Evolutionary conservation across 92 coral and sea anemone species (phyloP), one percentile per base, ranked within the genome.

Genomic region (Diadumene lineata): DNA sequence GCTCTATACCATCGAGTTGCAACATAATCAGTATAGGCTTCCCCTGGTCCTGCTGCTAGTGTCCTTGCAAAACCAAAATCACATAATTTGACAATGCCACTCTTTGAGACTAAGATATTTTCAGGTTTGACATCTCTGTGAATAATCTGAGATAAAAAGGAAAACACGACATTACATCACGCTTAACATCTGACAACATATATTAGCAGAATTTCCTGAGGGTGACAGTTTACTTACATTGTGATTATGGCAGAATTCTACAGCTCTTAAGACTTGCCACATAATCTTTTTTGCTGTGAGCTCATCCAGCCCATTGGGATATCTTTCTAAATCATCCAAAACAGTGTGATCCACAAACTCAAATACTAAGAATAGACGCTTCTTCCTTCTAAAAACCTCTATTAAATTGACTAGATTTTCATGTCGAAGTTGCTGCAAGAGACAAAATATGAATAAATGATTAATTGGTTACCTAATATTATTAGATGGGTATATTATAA

Each of bases 11-110:
- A 94, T 56, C 98, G 89, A 23, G 98, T 94, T 10, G 98, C 98
- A 10, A 94, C 98, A 84, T 94, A 94, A 55, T 94, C 98, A 25
- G 98, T 94, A 82, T 92, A 94, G 43, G 86, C 92, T 56, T 94
- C 98, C 23, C 98, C 98, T 11, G 93, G 97, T 25, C 90, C 98
- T 22, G 92, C 81, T 70, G 94, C 97, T 94, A 92, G 57, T 61
- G 98, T 91, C 76, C 97, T 78, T 21, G 98, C 98, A 91, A 94
- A 94, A 19, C 98, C 98, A 92, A 94, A 94, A 77, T 94, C 98
- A 79, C 98, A 94, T 69, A 94, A 82, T 81, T 94, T 94, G 46
- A 94, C 98, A 51, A 94, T 93, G 26, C 98, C 98, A 69, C 97
- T 92, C 65, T 91, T 94, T 50, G 98, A 94, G 31, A 94, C 97